Base-by-base conservation (phyloP, 2,888 invertebrate genomes). In the Cantharis nigra region DNA sequence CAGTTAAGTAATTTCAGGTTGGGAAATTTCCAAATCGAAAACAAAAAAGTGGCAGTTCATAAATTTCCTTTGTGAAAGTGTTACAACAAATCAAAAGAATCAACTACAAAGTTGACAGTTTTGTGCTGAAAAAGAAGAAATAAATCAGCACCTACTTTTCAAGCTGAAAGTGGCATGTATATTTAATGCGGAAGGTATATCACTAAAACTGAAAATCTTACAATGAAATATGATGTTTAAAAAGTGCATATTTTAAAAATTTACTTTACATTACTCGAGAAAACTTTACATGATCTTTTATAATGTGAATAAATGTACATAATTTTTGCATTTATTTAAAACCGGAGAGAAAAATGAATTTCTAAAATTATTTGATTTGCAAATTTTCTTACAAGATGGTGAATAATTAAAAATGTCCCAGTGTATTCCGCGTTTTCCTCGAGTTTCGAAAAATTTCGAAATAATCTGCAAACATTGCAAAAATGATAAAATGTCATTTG, bases 131-230 rank as follows among this genome's bases (percentile, higher is more conserved):
- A 26, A 23, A 67, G 65, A 67, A 67, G 65, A 67, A 26, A 67
- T 67, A 67, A 67, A 67, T 67, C 65, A 67, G 65, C 65, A 67
- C 65, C 65, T 67, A 67, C 65, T 67, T 67, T 67, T 67, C 65
- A 67, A 67, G 65, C 65, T 67, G 65, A 67, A 67, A 67, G 65
- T 67, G 65, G 65, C 65, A 67, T 67, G 65, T 67, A 67, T 67
- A 67, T 67, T 67, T 67, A 67, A 67, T 67, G 65, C 65, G 65
- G 23, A 67, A 67, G 65, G 65, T 67, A 67, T 67, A 67, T 67
- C 65, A 67, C 65, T 67, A 67, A 67, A 67, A 67, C 65, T 67
- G 65, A 67, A 67, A 67, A 67, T 67, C 65, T 67, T 67, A 67
- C 65, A 67, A 67, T 67, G 65, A 67, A 67, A 67, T 67, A 67